phyloP scores from a whole-genome alignment of 2,888 invertebrate species.

The Plebejus anna region DNA sequence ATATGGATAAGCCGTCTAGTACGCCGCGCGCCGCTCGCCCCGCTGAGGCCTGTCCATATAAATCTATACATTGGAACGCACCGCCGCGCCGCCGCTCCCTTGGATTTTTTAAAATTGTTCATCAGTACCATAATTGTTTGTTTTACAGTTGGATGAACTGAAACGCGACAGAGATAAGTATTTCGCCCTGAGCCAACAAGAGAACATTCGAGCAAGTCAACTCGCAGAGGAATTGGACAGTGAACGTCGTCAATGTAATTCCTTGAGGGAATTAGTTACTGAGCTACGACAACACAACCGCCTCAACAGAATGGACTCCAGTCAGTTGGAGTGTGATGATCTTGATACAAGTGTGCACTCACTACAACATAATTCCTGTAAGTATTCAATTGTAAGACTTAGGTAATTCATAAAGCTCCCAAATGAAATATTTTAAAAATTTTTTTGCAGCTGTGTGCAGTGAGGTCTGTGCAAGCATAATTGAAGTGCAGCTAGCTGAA shows the following conservation, averaged over 20 bases:
- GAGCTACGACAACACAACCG: slow-evolving; percentile 61
- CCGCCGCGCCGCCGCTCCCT: no score
- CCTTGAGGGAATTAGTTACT: slow-evolving; percentile 55
- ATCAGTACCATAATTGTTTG: slow-evolving; percentile 2
- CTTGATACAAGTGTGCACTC: slow-evolving; percentile 59
- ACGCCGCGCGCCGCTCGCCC: no score
- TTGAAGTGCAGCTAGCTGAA: slow-evolving; percentile 68
- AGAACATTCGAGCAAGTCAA: slow-evolving; percentile 47
- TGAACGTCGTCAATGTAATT: slow-evolving; percentile 50
- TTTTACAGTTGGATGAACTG: slow-evolving; percentile 67
- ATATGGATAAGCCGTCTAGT: no score
- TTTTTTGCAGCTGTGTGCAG: slow-evolving; percentile 56
- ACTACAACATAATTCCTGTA: slow-evolving; percentile 59
- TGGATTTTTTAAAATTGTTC: no score
- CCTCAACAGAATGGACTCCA: slow-evolving; percentile 56
- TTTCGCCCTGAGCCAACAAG: slow-evolving; percentile 53
- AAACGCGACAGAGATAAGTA: slow-evolving; percentile 65
- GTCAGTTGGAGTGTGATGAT: slow-evolving; percentile 67
- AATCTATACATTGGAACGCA: no score
- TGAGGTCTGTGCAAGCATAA: slow-evolving; percentile 67
- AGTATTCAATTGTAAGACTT: slow-evolving; percentile 40
- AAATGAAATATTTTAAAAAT: background rate
- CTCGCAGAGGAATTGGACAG: slow-evolving; percentile 56
- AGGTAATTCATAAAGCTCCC: background rate
- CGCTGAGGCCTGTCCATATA: no score